These are phyloP conservation scores for Pipistrellus pipistrellus DNA, from an alignment of 2,797 vertebrate genomes.

Conservation along the genomic window DNA sequence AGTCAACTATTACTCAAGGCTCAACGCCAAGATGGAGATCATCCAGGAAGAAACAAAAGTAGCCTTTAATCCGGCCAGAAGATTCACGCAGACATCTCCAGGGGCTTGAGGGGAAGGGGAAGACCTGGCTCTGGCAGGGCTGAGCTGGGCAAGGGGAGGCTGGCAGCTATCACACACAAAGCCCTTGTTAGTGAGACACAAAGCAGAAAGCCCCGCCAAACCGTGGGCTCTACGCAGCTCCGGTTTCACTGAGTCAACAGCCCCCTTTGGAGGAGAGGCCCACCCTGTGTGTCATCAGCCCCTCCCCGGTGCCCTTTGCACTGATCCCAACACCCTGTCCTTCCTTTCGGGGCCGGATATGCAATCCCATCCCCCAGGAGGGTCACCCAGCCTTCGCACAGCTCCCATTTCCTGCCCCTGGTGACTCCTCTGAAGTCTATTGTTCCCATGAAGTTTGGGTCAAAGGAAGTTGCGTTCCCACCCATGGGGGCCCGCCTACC, in stretches of 20 bases:
- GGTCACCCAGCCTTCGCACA: constrained; percentile 77
- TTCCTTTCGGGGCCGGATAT: constrained; percentile 74
- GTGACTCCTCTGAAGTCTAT: constrained; percentile 82
- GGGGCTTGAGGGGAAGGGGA: constrained; percentile 25
- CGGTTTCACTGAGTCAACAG: constrained; percentile 63
- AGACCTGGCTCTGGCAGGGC: background rate
- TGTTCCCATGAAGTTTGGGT: constrained; percentile 82
- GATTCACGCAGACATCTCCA: constrained; percentile 33
- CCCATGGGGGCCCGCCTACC: constrained; percentile 75
- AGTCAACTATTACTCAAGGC: constrained; percentile 49
- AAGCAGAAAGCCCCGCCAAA: background rate
- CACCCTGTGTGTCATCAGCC: constrained; percentile 65
- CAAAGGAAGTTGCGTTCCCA: constrained; percentile 80
- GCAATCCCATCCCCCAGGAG: constrained; percentile 75
- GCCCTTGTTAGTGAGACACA: constrained; percentile 14
- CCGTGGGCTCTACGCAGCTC: background rate
- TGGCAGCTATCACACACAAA: background rate
- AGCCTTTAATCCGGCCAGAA: constrained; percentile 42
- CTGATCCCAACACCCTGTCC: constrained; percentile 65
- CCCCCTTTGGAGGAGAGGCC: constrained; percentile 40
- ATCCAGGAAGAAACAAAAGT: constrained; percentile 72
- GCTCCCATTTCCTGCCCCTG: constrained; percentile 82
- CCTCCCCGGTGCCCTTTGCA: constrained; percentile 67
- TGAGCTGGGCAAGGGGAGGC: background rate
- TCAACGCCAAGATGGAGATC: constrained; percentile 44